These are phyloP conservation scores for Drosophila nannoptera DNA, from an alignment of 1,140 invertebrate genomes.

Conservation along the genomic window DNA sequence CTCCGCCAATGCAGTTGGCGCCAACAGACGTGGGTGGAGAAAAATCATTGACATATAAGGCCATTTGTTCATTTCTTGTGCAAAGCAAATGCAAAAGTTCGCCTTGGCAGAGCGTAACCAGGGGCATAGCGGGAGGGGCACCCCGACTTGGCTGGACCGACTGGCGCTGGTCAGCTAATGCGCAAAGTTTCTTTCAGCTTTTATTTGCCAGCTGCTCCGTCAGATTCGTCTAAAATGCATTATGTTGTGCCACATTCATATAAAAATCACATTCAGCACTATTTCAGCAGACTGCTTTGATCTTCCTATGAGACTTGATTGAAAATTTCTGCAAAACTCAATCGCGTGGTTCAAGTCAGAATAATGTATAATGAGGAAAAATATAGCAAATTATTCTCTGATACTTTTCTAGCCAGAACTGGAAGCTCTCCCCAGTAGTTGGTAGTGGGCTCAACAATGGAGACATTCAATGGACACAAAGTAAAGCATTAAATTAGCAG, in stretches of 20 bases:
- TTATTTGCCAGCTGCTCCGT: slow-evolving; percentile 59
- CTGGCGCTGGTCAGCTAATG: slow-evolving; percentile 67
- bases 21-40: slow-evolving; percentile 47
- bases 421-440: not conserved
- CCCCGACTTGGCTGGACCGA: slow-evolving; percentile 64
- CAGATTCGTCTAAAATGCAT: slow-evolving; percentile 35
- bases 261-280: slow-evolving; percentile 30
- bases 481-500: slow-evolving; percentile 64
- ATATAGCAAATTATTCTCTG: not conserved
- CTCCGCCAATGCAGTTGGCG: slow-evolving; percentile 47
- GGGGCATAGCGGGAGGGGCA: not conserved
- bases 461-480: slow-evolving; percentile 55
- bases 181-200: slow-evolving; percentile 62
- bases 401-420: not conserved
- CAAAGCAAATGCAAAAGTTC: slow-evolving; percentile 67
- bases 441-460: slow-evolving; percentile 31
- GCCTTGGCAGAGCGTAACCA: not conserved
- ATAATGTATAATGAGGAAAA: not conserved
- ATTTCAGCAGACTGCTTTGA: not conserved
- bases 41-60: slow-evolving; percentile 70
- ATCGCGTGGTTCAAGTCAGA: no score
- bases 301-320: slow-evolving; percentile 1
- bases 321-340: not conserved
- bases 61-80: slow-evolving; percentile 68
- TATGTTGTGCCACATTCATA: slow-evolving; percentile 34